Base-by-base conservation (phyloP, 2,888 invertebrate genomes). In the Penaeus monodon region DNA sequence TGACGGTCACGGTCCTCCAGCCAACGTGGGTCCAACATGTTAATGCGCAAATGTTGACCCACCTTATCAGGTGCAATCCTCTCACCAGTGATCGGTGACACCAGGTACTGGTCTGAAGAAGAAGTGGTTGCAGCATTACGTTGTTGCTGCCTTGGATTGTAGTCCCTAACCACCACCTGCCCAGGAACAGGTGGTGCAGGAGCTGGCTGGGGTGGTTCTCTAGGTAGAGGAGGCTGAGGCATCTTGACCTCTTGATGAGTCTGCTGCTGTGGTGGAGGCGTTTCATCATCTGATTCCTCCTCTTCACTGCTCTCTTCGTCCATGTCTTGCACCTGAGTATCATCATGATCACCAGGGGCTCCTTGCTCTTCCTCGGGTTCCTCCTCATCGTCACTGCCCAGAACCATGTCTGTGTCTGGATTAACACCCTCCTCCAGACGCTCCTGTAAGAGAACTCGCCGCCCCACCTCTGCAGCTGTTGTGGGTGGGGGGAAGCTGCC, bases 21-120 rank as follows among this genome's bases (percentile, higher is more conserved):
- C 98, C 99, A 99, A 91, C 98, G 95, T 27, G 98, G 98, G 94
- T 99, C 99, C 91, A 99, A 93, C 91, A 99, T 93, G 29, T 98
- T 98, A 92, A 98, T 98, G 91, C 98, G 96, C 95, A 99, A 97
- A 93, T 99, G 99, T 91, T 99, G 98, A 88, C 98, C 98, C 88
- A 99, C 96, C 93, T 99, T 98, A 92, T 96, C 97, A 0, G 98
- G 98, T 0, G 98, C 98, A 91, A 99, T 98, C 92, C 96, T 96
- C 92, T 99, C 99, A 68, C 99, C 99, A 0, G 99, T 99, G 92
- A 99, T 97, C 0, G 99, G 99, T 0, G 99, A 99, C 90, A 99
- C 97, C 84, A 99, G 95, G 94, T 96, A 99, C 92, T 98, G 97
- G 91, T 97, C 97, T 0, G 95, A 94, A 10, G 95, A 93, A 10